Evolutionary conservation across 2,113 vertebrate species (phyloP), one percentile per base, ranked within the genome.

Genomic region (Catharus minimus): DNA sequence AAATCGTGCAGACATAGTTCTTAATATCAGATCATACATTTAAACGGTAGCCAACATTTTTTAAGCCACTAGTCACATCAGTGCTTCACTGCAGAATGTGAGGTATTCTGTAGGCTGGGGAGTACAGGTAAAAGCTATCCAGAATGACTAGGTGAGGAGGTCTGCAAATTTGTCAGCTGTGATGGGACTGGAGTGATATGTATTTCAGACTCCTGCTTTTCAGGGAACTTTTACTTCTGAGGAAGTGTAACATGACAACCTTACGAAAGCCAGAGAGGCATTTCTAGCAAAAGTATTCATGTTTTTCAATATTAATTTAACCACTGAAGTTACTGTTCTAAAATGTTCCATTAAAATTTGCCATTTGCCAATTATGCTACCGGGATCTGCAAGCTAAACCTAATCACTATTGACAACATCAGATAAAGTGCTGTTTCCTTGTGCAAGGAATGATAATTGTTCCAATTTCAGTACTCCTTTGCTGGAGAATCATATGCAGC

Each of bases 381-480:
- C 3, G 0, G 86, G 69, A 92, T 41, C 85, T 94, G 86, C 80
- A 68, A 68, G 88, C 95, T 90, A 95, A 96, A 95, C 62, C 68
- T 96, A 97, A 97, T 96, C 93, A 75, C 79, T 96, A 96, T 72
- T 71, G 95, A 94, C 88, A 95, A 86, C 85, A 86, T 94, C 71
- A 95, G 86, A 95, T 95, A 94, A 97, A 72, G 71, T 82, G 88
- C 88, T 73, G 93, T 89, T 69, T 55, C 60, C 79, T 89, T 82
- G 43, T 84, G 95, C 96, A 90, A 92, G 91, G 90, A 96, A 96
- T 4, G 10, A 69, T 89, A 92, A 94, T 92, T 84, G 89, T 89
- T 95, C 92, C 93, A 82, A 55, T 95, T 93, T 95, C 84, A 90
- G 83, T 71, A 91, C 79, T 81, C 49, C 81, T 94, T 85, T 79